Conservation (phyloP, 2,888 invertebrate genomes). For the Boloria selene region DNA sequence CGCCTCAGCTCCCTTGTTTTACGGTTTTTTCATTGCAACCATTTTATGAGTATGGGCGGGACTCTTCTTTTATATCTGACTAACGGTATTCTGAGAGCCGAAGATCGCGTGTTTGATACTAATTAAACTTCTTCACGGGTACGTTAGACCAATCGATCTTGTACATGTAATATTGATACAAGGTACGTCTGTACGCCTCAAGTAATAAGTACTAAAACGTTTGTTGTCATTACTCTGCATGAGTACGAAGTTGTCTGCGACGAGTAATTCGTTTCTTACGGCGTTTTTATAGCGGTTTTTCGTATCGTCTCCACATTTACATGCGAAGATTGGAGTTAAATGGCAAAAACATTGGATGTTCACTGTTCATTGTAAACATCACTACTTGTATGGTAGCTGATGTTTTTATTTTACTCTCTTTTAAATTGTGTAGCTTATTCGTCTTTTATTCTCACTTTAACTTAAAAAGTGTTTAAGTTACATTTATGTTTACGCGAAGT, state of each 20-base stretch:
- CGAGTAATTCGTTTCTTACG: slow-evolving; percentile 60
- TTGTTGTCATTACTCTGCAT: neutral
- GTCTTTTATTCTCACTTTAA: too few species aligned
- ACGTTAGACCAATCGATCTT: slow-evolving; percentile 50
- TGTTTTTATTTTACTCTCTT: neutral
- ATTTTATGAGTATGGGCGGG: slow-evolving; percentile 71
- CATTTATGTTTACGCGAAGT: too few species aligned
- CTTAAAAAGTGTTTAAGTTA: too few species aligned
- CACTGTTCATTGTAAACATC: slow-evolving; percentile 10
- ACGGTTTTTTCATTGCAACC: slow-evolving; percentile 74
- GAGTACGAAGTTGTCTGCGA: slow-evolving; percentile 49
- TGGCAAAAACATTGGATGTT: slow-evolving; percentile 31
- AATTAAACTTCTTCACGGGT: slow-evolving; percentile 70
- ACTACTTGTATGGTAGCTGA: slow-evolving; percentile 1
- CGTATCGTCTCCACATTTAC: slow-evolving; percentile 34
- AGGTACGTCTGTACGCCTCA: slow-evolving; percentile 21
- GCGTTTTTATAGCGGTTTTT: slow-evolving; percentile 47
- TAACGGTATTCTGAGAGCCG: slow-evolving; percentile 62
- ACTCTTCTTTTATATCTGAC: slow-evolving; percentile 61
- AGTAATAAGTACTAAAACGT: slow-evolving; percentile 18
- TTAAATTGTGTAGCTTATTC: neutral
- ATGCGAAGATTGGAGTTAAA: slow-evolving; percentile 31
- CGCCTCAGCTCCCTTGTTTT: slow-evolving; percentile 67
- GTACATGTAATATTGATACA: slow-evolving; percentile 39
- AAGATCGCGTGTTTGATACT: slow-evolving; percentile 74